Base-by-base conservation (phyloP, 2,113 vertebrate genomes). In the Siniperca chuatsi region DNA sequence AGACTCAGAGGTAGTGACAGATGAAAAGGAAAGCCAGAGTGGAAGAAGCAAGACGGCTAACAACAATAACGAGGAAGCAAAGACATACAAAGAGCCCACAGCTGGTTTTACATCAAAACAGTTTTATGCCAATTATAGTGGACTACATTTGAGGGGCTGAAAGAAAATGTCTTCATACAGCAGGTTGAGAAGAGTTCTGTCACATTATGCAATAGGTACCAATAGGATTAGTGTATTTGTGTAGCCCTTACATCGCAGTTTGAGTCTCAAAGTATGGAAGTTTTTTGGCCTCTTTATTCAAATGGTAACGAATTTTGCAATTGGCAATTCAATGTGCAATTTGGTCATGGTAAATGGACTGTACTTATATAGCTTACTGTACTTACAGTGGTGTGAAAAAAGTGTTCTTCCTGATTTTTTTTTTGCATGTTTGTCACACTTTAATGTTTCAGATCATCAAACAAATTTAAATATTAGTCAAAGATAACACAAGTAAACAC, bases 21-120 rank as follows among this genome's bases (percentile, higher is more conserved):
- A 91, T 86, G 60, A 87, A 84, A 85, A 81, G 78, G 77, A 60
- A 72, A 84, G 79, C n/a, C 15, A 4, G 69, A 77, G 75, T 67
- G 70, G 85, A 89, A 83, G 77, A 82, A 81, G 44, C 44, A 61
- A 84, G 69, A 86, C 6, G 50, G 74, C 80, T 89, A 91, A 87
- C 73, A 89, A 92, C 83, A 91, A 84, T 83, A 89, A 90, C n/a
- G 73, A 84, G 78, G 76, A 85, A 62, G 74, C 70, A 68, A 48
- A 83, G 87, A 79, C 82, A 83, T 48, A 70, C 64, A 89, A 85
- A 92, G 81, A 88, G 78, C 54, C 55, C 61, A 71, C 76, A 71
- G 85, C 85, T 91, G 83, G 33, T 86, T 87, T 76, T 35, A 86
- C 83, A 93, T 90, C 76, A 89, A 85, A 89, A 75, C 83, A 68